Conservation (phyloP, 2,888 invertebrate species). For the Hartigia nigra region DNA sequence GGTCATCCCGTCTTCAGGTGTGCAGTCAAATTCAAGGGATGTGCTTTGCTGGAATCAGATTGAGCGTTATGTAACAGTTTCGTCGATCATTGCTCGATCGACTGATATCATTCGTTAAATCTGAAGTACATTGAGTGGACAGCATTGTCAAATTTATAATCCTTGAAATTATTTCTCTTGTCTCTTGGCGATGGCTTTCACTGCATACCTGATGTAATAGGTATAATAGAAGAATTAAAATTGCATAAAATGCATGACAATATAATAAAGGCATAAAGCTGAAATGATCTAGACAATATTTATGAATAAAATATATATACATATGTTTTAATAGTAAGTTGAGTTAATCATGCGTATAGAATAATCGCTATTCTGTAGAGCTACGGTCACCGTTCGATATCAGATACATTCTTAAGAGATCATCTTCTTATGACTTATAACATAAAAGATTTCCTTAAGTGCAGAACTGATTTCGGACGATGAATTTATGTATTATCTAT, state of each 20-base stretch:
- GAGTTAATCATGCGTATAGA: neutral
- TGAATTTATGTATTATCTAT: neutral
- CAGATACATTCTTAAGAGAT: neutral
- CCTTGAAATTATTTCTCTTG: neutral
- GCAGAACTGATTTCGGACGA: neutral
- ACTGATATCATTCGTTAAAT: neutral
- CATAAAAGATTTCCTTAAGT: neutral
- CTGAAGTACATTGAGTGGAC: neutral
- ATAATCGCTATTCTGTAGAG: neutral
- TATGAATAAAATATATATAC: neutral
- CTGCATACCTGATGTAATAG: slow-evolving; percentile 8
- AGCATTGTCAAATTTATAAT: neutral
- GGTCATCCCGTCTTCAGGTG: slow-evolving; percentile 27
- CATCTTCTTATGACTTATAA: neutral
- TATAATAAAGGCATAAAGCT: neutral
- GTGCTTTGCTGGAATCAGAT: neutral
- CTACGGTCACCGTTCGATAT: neutral
- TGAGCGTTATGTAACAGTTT: neutral
- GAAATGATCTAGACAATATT: neutral
- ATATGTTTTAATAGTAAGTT: neutral
- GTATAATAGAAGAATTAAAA: slow-evolving; percentile 13
- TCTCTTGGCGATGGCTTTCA: neutral
- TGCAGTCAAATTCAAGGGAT: neutral
- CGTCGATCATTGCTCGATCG: neutral
- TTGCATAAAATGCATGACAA: slow-evolving; percentile 25